Percentiles rank a stretch among this genome's conserved stretches.
Evolutionary conservation across 2,888 invertebrate species (phyloP).

Genomic region (Archaeoteleia sp.): DNA sequence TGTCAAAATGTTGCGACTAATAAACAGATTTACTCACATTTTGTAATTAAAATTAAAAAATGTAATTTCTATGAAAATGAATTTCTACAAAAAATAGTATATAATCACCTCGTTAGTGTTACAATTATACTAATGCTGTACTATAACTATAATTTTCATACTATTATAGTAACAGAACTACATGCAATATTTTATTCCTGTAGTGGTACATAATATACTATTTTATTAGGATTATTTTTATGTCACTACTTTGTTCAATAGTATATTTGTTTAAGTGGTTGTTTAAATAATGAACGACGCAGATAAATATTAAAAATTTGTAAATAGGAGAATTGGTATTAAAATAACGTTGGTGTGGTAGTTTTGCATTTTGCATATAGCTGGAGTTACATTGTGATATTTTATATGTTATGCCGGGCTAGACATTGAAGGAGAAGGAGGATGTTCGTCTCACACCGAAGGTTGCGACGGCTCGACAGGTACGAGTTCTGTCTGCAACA

Average conservation of each 20-base stretch:
- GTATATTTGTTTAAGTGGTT: conserved; percentile 1
- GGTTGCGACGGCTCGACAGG: conserved; percentile 96
- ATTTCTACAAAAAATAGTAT: too few species aligned
- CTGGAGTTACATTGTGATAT: conserved; percentile 65
- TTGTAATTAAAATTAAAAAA: too few species aligned
- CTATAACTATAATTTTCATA: too few species aligned
- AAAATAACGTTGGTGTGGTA: conserved; percentile 33
- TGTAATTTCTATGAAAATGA: too few species aligned
- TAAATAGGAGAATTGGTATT: conserved; percentile 8
- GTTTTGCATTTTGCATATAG: conserved; percentile 47
- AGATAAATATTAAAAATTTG: conserved; percentile 9
- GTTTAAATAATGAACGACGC: conserved; percentile 14
- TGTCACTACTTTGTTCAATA: conserved; percentile 10
- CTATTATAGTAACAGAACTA: too few species aligned
- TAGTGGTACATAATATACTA: too few species aligned
- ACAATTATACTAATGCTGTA: too few species aligned
- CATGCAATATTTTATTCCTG: too few species aligned
- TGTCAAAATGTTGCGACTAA: too few species aligned
- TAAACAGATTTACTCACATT: too few species aligned
- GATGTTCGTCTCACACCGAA: conserved; percentile 94
- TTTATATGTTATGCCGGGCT: conserved; percentile 77
- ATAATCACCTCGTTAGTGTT: too few species aligned
- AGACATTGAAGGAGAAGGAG: conserved; percentile 86
- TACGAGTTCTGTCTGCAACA: conserved; percentile 76
- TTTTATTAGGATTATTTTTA: too few species aligned